phyloP scores from a whole-genome alignment of 2,113 vertebrate species.

The Sapajus apella region DNA sequence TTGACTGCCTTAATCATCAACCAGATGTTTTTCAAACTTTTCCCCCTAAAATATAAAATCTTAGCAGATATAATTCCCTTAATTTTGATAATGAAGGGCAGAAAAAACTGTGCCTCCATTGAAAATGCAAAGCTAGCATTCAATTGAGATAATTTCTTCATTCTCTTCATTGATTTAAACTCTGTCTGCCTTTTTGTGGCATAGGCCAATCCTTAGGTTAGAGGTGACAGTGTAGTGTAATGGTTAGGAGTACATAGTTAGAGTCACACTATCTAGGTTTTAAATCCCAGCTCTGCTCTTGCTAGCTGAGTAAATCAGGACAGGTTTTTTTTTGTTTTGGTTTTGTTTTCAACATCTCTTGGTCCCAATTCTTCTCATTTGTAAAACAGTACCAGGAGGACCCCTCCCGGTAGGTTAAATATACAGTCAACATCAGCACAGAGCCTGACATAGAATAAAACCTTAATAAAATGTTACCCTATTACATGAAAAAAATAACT shows the following conservation, averaged over 20 bases:
- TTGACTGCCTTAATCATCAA: background rate
- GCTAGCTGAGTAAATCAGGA: background rate
- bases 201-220: background rate
- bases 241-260: background rate
- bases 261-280: background rate
- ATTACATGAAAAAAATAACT: background rate
- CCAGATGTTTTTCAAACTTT: background rate
- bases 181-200: background rate
- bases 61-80: background rate
- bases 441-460: background rate
- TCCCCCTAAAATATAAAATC: background rate
- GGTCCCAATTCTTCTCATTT: background rate
- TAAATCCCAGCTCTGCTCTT: background rate
- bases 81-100: slow-evolving; percentile 35
- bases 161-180: slow-evolving; percentile 19
- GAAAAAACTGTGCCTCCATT: background rate
- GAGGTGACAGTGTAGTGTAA: background rate
- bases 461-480: background rate
- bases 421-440: background rate
- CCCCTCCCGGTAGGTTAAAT: background rate
- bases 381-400: background rate
- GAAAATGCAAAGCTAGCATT: slow-evolving; percentile 15
- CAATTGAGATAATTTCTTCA: background rate
- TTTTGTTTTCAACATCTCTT: background rate
- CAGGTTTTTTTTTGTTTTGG: background rate